These are phyloP conservation scores for Kryphioiulus occultus DNA, from an alignment of 2,888 invertebrate species.

Conservation along the genomic window DNA sequence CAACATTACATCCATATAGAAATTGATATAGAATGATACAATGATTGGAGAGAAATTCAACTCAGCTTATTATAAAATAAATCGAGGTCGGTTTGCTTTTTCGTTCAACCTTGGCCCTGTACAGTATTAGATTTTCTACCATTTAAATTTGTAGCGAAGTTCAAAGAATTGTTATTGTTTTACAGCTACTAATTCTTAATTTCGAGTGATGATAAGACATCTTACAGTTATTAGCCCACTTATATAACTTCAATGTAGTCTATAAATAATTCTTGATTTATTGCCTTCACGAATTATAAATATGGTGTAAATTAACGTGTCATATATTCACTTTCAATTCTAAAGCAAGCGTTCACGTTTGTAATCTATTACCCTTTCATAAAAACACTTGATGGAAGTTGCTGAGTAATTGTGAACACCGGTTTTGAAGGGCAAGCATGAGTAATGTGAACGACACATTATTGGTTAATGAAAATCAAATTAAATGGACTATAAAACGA, in stretches of 20 bases:
- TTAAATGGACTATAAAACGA: not conserved
- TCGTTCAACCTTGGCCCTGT: not conserved
- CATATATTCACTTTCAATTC: not conserved
- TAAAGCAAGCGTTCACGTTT: not conserved
- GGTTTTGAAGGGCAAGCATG: not conserved
- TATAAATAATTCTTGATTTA: not conserved
- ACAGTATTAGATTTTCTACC: not conserved
- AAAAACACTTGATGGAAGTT: not conserved
- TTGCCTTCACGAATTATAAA: not conserved
- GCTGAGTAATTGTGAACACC: not conserved
- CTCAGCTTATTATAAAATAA: too few relatives aligned
- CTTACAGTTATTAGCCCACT: not conserved
- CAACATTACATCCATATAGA: too few relatives aligned
- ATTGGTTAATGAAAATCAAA: conserved; percentile 1
- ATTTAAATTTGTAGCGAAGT: not conserved
- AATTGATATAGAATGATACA: too few relatives aligned
- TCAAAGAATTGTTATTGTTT: not conserved
- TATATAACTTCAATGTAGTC: not conserved
- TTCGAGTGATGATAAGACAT: not conserved
- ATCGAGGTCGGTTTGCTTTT: not conserved
- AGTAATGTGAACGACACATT: not conserved
- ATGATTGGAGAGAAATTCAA: not conserved
- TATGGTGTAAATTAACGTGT: not conserved
- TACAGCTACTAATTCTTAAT: not conserved
- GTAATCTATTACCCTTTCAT: not conserved